Base-by-base conservation (phyloP, 2,113 vertebrate species). In the Perccottus glenii region DNA sequence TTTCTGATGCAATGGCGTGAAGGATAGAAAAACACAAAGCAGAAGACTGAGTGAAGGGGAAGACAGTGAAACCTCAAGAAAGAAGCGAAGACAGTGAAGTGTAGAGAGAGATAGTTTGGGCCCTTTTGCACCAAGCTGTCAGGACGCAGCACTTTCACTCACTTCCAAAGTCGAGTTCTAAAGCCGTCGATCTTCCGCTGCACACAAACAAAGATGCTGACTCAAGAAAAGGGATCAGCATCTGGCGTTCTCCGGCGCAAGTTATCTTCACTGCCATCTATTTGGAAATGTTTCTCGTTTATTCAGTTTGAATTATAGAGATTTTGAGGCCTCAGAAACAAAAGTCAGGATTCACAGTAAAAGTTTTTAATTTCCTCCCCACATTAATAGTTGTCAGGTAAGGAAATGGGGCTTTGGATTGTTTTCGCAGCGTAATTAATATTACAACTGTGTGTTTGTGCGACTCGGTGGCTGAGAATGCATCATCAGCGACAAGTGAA, bases 161-260 rank as follows among this genome's bases (percentile, higher is more conserved):
- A 6, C 36, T 9, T 55, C n/a, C 64, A 48, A 67, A 67, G 64
- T 47, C 52, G 47, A 40, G 43, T 48, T 67, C 43, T 48, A 40
- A 57, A 32, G 9, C 44, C 5, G 33, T 66, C 64, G 6, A 4
- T 47, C 43, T 19, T 16, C 10, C 35, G 51, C 11, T 53, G 51
- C 33, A 36, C 52, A 36, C 52, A 15, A 55, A 40, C 19, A 27
- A 55, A 55, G 12, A 55, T 55, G 52, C 52, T 55, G 52, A 55
- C 6, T 55, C 14, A 3, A 55, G 33, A 32, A 53, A 35, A 53
- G 4, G 6, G 11, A 53, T 27, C 19, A 27, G 19, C 19, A 35
- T 40, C 44, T 46, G 5, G 12, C 12, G 12, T 11, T 46, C 3
- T 12, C 11, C 44, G 3, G 2, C 51, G 35, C 52, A 55, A n/a